Evolutionary conservation across 2,113 vertebrate species (phyloP).

Genomic region (Heliornis fulica): DNA sequence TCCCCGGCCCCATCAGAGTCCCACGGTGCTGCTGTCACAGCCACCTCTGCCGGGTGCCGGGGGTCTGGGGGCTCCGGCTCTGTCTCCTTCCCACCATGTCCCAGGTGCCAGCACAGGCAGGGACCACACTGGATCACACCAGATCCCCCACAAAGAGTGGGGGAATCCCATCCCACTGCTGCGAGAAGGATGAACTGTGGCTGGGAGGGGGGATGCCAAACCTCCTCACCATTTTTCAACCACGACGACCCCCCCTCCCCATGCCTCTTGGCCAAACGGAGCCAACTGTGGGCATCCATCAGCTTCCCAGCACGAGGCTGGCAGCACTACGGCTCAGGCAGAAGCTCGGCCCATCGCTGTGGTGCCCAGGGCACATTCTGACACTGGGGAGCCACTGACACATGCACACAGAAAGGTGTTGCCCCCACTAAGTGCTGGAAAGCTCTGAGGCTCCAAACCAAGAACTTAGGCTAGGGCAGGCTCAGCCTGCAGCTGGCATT

Average conservation of each 20-base stretch:
- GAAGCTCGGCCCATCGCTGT: rapidly evolving
- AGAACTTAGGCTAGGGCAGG: neutral
- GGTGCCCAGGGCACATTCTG: neutral
- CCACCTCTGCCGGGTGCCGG: rapidly evolving
- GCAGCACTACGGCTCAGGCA: neutral
- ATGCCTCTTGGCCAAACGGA: neutral
- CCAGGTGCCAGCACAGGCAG: no score
- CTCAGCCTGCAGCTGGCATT: neutral
- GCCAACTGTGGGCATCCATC: rapidly evolving
- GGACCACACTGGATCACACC: no score
- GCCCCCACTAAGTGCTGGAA: neutral
- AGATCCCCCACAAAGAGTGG: no score
- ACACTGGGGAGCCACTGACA: neutral
- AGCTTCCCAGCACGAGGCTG: rapidly evolving
- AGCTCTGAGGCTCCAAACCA: neutral
- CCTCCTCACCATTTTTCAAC: neutral
- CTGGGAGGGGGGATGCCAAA: neutral
- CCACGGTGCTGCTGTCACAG: neutral
- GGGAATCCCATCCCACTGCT: rapidly evolving
- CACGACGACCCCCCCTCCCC: neutral
- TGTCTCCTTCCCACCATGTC: neutral
- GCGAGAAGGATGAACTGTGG: neutral
- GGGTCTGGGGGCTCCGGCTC: neutral
- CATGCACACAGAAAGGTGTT: rapidly evolving
- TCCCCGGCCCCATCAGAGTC: neutral